A percentile compares a stretch with the other conserved stretches of the same genome.
Conservation (phyloP, 2,888 invertebrate genomes). For the Ectropis crepuscularia region DNA sequence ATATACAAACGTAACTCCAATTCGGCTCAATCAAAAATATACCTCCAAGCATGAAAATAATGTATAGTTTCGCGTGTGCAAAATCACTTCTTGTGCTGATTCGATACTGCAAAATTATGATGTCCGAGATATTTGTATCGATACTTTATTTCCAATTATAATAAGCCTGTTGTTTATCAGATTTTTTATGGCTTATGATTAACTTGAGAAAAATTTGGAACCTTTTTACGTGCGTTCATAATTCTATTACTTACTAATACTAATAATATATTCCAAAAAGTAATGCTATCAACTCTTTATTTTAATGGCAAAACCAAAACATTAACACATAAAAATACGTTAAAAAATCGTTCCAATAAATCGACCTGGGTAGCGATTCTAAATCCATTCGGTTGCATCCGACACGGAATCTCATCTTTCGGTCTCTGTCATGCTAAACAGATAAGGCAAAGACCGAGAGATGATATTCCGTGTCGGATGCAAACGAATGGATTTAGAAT, state of each 20-base stretch:
- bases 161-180: constrained; percentile 60
- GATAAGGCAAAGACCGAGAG: too few species aligned
- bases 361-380: too few species aligned
- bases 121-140: constrained; percentile 71
- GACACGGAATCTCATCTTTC: too few species aligned
- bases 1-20: constrained; percentile 11
- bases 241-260: not conserved
- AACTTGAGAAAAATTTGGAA: constrained; percentile 10
- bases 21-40: not conserved
- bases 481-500: too few species aligned
- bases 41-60: not conserved
- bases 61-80: not conserved
- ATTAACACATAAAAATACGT: too few species aligned
- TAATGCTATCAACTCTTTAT: too few species aligned
- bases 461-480: too few species aligned
- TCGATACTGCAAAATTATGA: constrained; percentile 48
- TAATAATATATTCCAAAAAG: too few species aligned
- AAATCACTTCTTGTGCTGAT: not conserved
- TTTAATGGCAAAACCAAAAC: too few species aligned
- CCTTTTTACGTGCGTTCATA: constrained; percentile 1
- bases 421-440: too few species aligned
- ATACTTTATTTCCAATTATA: constrained; percentile 80
- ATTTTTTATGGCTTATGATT: constrained; percentile 54
- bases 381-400: too few species aligned
- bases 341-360: too few species aligned